Evolutionary conservation across 2,888 invertebrate species (phyloP).

Genomic region (Himalopsyche japonica): DNA sequence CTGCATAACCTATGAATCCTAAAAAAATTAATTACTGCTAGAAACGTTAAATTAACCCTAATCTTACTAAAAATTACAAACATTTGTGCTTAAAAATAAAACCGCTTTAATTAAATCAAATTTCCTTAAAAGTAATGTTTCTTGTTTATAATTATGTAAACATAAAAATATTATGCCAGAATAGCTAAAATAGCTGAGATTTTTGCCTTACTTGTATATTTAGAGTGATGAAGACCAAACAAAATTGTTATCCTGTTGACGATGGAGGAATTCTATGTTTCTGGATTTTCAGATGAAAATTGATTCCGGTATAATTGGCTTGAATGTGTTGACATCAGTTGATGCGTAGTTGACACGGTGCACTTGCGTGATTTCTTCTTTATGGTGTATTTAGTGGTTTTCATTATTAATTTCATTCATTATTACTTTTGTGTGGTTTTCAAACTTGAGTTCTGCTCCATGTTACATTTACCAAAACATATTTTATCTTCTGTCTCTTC

Average conservation of each 20-base stretch:
- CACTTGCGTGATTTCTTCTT: no score
- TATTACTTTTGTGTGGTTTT: not conserved
- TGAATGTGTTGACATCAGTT: no score
- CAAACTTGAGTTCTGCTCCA: not conserved
- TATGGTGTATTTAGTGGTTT: no score
- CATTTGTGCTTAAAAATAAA: not conserved
- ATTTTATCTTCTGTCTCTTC: not conserved
- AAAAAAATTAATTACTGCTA: not conserved
- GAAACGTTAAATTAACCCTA: not conserved
- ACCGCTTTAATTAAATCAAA: not conserved
- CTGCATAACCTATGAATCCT: not conserved
- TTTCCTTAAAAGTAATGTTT: not conserved
- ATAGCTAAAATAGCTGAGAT: not conserved
- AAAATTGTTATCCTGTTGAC: no score
- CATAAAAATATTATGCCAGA: not conserved
- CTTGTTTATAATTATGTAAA: not conserved
- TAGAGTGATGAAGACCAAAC: no score
- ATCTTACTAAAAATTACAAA: not conserved
- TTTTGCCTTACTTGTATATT: not conserved
- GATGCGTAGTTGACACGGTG: not conserved
- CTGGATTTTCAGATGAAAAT: no score
- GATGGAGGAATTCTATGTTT: no score
- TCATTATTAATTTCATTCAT: not conserved
- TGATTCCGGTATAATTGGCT: no score
- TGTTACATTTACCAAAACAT: not conserved